A percentile compares a stretch with the other conserved stretches of the same genome.
phyloP scores from a whole-genome alignment of 2,113 vertebrate genomes.

The Narcine bancroftii region DNA sequence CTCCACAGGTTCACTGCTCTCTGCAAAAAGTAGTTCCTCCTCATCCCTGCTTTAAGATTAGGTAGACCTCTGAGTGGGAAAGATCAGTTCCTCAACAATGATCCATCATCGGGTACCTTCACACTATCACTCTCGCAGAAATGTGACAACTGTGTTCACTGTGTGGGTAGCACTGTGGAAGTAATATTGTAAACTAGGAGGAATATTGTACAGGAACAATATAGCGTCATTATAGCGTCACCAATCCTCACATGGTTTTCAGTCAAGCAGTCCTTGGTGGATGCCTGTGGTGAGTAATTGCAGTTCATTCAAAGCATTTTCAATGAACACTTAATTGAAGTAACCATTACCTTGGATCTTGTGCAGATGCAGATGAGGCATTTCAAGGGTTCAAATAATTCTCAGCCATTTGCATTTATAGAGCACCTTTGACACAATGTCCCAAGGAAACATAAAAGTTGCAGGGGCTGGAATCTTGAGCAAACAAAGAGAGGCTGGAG shows the following conservation, averaged over 20 bases:
- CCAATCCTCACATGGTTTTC: not conserved
- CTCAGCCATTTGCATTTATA: not conserved
- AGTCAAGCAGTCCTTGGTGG: not conserved
- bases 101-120: too few relatives aligned
- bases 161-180: not conserved
- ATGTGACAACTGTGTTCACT: not conserved
- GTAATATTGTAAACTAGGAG: not conserved
- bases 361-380: not conserved
- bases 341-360: not conserved
- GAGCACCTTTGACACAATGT: not conserved
- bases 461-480: too few relatives aligned
- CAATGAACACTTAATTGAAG: not conserved
- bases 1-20: too few relatives aligned
- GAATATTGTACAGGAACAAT: not conserved
- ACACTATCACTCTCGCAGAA: not conserved
- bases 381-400: not conserved
- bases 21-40: too few relatives aligned
- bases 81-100: too few relatives aligned
- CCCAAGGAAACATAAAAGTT: not conserved
- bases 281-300: not conserved
- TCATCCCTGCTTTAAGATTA: too few relatives aligned
- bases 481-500: too few relatives aligned
- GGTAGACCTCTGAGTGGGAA: too few relatives aligned
- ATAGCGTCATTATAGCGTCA: not conserved
- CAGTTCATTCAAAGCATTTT: not conserved